Percentiles rank a stretch among this genome's conserved stretches.
Conservation (phyloP, 2,797 vertebrate species). For the Balearica regulorum region DNA sequence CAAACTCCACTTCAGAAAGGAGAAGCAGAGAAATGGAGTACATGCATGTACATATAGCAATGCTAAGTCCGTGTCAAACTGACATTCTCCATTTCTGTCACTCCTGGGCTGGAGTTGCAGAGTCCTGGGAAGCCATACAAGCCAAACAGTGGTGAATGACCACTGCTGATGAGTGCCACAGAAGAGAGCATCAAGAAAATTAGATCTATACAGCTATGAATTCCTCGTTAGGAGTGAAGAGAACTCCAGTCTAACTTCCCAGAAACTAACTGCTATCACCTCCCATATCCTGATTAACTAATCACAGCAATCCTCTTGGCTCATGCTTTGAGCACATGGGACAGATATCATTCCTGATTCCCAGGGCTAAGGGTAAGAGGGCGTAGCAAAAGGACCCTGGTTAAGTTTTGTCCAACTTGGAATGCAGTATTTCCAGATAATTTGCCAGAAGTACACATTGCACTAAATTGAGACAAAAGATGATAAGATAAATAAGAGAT, state of each 20-base stretch:
- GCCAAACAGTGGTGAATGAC: background rate
- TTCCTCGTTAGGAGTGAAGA: background rate
- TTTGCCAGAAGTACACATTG: background rate
- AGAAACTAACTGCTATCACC: background rate
- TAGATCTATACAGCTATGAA: background rate
- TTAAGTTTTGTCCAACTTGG: background rate
- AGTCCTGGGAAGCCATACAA: background rate
- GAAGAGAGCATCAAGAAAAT: background rate
- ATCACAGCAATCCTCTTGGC: background rate
- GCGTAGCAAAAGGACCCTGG: background rate
- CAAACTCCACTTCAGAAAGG: background rate
- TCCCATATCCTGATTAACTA: background rate
- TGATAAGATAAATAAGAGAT: background rate
- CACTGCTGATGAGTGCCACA: background rate
- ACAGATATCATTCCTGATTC: background rate
- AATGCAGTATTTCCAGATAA: background rate
- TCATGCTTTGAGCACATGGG: background rate
- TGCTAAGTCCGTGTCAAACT: background rate
- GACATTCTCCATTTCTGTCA: background rate
- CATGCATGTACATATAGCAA: fast-evolving
- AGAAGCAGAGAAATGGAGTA: background rate
- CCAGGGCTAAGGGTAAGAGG: background rate
- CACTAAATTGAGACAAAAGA: background rate
- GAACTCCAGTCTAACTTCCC: background rate
- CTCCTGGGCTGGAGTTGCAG: background rate